phyloP scores from a whole-genome alignment of 2,888 invertebrate genomes.

The Andricus quercusramuli region DNA sequence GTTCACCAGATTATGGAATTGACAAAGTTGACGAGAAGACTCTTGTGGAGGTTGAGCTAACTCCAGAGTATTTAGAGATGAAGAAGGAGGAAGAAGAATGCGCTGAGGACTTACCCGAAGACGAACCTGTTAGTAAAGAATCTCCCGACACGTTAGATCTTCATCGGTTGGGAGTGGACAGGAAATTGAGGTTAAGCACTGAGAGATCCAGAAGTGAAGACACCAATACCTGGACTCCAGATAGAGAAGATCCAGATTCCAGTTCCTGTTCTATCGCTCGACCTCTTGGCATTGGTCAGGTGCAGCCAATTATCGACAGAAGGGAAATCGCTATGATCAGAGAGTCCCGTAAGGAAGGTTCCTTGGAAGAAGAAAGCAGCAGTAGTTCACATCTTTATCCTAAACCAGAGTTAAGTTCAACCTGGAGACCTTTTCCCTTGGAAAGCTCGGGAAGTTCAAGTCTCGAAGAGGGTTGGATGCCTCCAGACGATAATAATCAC shows the following conservation, averaged over 20 bases:
- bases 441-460: constrained; percentile 93
- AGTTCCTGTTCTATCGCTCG: constrained; percentile 87
- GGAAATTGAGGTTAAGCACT: constrained; percentile 83
- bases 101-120: constrained; percentile 79
- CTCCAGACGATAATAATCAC: constrained; percentile 81
- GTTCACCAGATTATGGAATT: constrained; percentile 74
- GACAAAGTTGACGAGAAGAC: constrained; percentile 76
- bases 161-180: constrained; percentile 69
- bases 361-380: constrained; percentile 71
- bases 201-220: constrained; percentile 90
- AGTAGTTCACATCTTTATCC: constrained; percentile 64
- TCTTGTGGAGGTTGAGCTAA: constrained; percentile 80
- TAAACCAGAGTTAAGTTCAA: constrained; percentile 86
- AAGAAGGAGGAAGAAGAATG: constrained; percentile 83
- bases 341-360: constrained; percentile 66
- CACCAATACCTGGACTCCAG: constrained; percentile 87
- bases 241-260: constrained; percentile 80
- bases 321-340: constrained; percentile 72
- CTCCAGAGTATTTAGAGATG: constrained; percentile 85
- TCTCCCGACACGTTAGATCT: constrained; percentile 54
- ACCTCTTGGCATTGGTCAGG: constrained; percentile 87
- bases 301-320: constrained; percentile 75
- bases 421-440: constrained; percentile 91
- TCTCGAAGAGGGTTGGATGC: constrained; percentile 90
- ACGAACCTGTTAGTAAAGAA: constrained; percentile 65